Evolutionary conservation across 2,888 invertebrate genomes (phyloP), one percentile per base, ranked within the genome.

Genomic region (Pantelozetes paolii): DNA sequence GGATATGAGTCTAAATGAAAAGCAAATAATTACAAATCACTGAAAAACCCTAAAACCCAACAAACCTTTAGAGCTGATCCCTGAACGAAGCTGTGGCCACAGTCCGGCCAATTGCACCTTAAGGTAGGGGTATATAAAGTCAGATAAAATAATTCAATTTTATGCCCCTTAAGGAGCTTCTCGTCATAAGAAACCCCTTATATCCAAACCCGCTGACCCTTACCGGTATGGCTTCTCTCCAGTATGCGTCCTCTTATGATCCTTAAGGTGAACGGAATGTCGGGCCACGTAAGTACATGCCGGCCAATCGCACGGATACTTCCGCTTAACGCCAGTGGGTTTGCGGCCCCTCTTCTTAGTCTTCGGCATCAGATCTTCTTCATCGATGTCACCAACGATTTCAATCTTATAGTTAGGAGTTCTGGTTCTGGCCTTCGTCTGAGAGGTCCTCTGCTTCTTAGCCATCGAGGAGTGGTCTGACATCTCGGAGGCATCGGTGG

Each of bases 231-330:
- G 81, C 32, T 82, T 82, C 72, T 83, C 83, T 0, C 81, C 82
- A 45, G 82, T 81, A 79, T 85, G 85, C 0, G 82, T 81, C 40
- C 82, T 81, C 78, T 82, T 81, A 79, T 85, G 73, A 23, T 73
- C 73, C n/a, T 70, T 54, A 2, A 73, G 70, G 26, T 73, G 73
- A n/a, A 54, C 71, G 2, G 48, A 40, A 28, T 54, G 50, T 71
- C 71, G 28, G 30, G 70, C 73, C 26, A 73, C 71, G 40, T 73
- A 73, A 13, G 42, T 36, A 42, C 73, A 73, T 20, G 50, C n/a
- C 6, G 69, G 73, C 73, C 73, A 73, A 70, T 73, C 73, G 50
- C 73, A 73, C 5, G 73, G 70, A 26, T 70, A 73, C 32, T 71
- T 73, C 13, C 73, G 18, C 13, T 36, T 28, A 36, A 64, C 20